These are phyloP conservation scores for Oasisia sp. DNA, from an alignment of 2,888 invertebrate species.

Conservation along the genomic window DNA sequence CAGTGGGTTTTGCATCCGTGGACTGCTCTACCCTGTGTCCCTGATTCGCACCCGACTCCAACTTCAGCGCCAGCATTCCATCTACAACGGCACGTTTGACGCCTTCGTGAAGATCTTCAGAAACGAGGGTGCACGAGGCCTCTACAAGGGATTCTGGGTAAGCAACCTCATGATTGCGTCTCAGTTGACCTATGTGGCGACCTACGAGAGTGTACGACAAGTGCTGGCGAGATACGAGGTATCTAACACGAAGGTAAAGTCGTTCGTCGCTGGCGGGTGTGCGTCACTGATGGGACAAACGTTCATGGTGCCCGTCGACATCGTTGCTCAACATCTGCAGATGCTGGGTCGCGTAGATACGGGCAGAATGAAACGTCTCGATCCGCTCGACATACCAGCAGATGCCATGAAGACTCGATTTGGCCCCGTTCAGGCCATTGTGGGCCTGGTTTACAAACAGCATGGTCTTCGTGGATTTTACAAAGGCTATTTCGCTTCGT, in stretches of 20 bases:
- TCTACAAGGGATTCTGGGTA: slow-evolving; percentile 95
- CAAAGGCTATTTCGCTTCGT: slow-evolving; percentile 89
- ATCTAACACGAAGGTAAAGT: slow-evolving; percentile 66
- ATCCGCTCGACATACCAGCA: slow-evolving; percentile 24
- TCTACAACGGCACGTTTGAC: slow-evolving; percentile 83
- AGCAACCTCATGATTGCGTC: slow-evolving; percentile 80
- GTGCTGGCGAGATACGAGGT: slow-evolving; percentile 74
- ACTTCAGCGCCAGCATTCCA: slow-evolving; percentile 68
- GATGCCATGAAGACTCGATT: slow-evolving; percentile 17
- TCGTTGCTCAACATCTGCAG: slow-evolving; percentile 96
- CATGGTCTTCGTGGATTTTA: slow-evolving; percentile 92
- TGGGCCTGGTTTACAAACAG: slow-evolving; percentile 18
- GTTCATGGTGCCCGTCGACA: slow-evolving; percentile 95
- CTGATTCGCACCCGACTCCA: slow-evolving; percentile 95
- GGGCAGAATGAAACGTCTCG: slow-evolving; percentile 19
- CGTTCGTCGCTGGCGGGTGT: slow-evolving; percentile 87
- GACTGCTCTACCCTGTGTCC: slow-evolving; percentile 88
- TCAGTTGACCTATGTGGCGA: slow-evolving; percentile 79
- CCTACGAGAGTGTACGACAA: slow-evolving; percentile 91
- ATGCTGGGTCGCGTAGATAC: slow-evolving; percentile 75
- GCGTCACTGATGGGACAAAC: slow-evolving; percentile 95
- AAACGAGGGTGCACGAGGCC: slow-evolving; percentile 84
- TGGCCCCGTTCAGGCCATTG: slow-evolving; percentile 13
- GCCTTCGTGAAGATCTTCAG: slow-evolving; percentile 88
- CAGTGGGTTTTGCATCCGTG: slow-evolving; percentile 83